Evolutionary conservation across 2,113 vertebrate species (phyloP).

Genomic region (Sarotherodon lohbergeri): DNA sequence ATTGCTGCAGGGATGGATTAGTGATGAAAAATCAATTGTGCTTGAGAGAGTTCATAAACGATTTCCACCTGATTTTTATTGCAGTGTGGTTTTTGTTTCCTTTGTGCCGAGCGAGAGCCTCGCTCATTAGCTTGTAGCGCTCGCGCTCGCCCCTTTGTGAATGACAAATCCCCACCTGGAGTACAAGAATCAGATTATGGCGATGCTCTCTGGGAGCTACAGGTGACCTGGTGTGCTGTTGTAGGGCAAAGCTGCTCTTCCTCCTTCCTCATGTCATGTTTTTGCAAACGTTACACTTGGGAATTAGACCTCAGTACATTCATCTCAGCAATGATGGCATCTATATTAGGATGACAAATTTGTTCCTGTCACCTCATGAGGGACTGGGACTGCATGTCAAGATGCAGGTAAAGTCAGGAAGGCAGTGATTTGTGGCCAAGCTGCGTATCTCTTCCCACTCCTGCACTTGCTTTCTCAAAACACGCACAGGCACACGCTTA

Average conservation of each 20-base stretch:
- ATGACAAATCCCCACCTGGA: conserved; percentile 30
- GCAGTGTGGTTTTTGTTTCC: not conserved
- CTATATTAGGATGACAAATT: conserved; percentile 72
- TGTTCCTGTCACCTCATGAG: conserved; percentile 61
- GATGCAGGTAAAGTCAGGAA: conserved; percentile 59
- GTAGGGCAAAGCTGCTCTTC: conserved; percentile 56
- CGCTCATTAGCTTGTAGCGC: conserved; percentile 4
- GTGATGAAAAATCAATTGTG: not conserved
- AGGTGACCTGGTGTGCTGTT: conserved; percentile 46
- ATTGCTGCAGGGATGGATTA: not conserved
- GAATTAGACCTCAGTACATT: conserved; percentile 48
- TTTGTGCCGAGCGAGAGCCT: not conserved
- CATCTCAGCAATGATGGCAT: conserved; percentile 61
- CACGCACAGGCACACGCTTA: not conserved
- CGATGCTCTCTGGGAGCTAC: conserved; percentile 51
- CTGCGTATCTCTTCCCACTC: conserved; percentile 19
- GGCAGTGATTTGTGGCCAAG: conserved; percentile 60
- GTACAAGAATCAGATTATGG: conserved; percentile 38
- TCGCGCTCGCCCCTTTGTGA: not conserved
- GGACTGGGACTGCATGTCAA: conserved; percentile 67
- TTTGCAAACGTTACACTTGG: conserved; percentile 64
- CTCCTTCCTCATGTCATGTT: conserved; percentile 51
- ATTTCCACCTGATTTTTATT: not conserved
- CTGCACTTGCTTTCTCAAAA: not conserved
- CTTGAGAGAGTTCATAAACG: not conserved